Evolutionary conservation across 92 coral and sea anemone species (phyloP), one percentile per base, ranked within the genome.

Genomic region (Zoanthus solanderi): DNA sequence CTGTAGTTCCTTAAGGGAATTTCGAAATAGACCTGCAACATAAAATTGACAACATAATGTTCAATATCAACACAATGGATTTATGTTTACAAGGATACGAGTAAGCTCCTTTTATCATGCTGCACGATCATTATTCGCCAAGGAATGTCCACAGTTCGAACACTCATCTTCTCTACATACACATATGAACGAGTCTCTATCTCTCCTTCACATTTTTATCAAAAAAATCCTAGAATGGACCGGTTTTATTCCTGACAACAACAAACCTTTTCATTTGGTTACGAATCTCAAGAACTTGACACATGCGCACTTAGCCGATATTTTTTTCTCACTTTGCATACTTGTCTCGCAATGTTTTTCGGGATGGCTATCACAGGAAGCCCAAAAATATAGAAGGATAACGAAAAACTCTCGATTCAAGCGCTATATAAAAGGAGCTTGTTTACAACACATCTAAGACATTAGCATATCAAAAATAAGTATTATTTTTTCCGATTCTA

Each of bases 61-160:
- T 37, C 42, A 79, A 37, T 4, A 30, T 37, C 10, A 6, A n/a
- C 32, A n/a, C 7, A 32, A 34, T 60, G 17, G 13, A 31, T 29
- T 10, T 58, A 52, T 63, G 44, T 32, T 61, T 52, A 94, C 83
- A 97, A 97, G 98, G 99, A 97, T 97, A 97, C 99, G 99, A 97
- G 89, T 97, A 97, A 45, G 99, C 99, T 75, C 98, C 98, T 54
- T 88, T 96, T 90, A 97, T 93, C 98, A 95, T 95, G 81, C 91
- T 93, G 93, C 89, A 93, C 87, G 78, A 85, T 94, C 94, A 86
- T 76, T 50, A 54, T 77, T 83, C 86, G 81, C 86, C 47, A 28
- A 54, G 11, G 60, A 87, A 69, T 83, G 86, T 78, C 86, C 74
- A 80, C 50, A 77, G 23, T 8, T 76, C 76, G 77, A 68, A 87